These are phyloP conservation scores for Arion vulgaris DNA, from an alignment of 1,140 invertebrate genomes.

Conservation along the genomic window DNA sequence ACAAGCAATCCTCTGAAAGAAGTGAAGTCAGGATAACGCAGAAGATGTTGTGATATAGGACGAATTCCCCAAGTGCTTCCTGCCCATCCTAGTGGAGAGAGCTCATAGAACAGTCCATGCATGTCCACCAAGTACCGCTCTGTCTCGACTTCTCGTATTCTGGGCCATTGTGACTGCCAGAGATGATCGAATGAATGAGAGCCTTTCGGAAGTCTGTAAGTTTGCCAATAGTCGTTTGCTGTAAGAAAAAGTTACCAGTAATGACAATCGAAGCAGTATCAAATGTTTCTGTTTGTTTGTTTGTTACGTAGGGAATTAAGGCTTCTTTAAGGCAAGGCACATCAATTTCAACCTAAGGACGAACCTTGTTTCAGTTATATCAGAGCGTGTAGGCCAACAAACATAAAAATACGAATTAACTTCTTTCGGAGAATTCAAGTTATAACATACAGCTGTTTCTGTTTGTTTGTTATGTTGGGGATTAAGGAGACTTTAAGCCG, in stretches of 20 bases:
- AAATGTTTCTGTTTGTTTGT: too few species aligned
- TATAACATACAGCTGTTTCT: too few species aligned
- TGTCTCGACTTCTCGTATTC: constrained; percentile 49
- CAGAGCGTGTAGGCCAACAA: too few species aligned
- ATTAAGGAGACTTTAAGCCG: too few species aligned
- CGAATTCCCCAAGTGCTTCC: constrained; percentile 49
- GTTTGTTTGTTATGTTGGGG: too few species aligned
- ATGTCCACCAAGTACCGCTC: constrained; percentile 52
- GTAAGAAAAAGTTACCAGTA: constrained; percentile 1
- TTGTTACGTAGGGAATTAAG: too few species aligned
- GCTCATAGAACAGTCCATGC: constrained; percentile 52
- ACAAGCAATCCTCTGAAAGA: constrained; percentile 49
- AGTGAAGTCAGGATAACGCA: constrained; percentile 49
- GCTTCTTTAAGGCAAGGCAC: too few species aligned
- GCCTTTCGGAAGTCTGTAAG: constrained; percentile 50
- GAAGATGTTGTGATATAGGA: constrained; percentile 45
- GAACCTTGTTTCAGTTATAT: not conserved
- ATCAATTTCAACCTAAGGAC: not conserved
- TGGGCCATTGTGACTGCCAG: constrained; percentile 53
- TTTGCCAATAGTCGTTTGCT: constrained; percentile 47
- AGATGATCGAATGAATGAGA: constrained; percentile 50
- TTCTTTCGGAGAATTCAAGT: too few species aligned
- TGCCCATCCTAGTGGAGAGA: constrained; percentile 45
- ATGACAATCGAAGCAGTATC: not conserved
- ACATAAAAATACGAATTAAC: too few species aligned